Base-by-base conservation (phyloP, 2,797 vertebrate species). In the Nannoperca obscura region DNA sequence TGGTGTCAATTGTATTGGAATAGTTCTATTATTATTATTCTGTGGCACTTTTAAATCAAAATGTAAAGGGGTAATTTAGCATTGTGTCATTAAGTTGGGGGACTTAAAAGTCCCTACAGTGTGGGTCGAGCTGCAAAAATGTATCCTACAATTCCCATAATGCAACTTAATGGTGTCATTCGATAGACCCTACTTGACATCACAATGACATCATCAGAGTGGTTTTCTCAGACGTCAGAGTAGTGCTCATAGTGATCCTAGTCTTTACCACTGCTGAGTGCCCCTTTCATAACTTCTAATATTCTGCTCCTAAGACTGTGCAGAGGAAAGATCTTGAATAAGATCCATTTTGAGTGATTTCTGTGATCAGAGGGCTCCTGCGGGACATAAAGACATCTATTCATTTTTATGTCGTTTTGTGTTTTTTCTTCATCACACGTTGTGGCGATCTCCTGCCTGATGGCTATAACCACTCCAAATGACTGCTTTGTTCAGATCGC, bases 341-440 rank as follows among this genome's bases (percentile, higher is more conserved):
- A 32, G 4, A 38, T 38, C 36, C 30, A 30, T 30, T 30, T 30
- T 30, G 30, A 30, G 30, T 30, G 30, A 30, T 30, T 30, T 32
- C 3, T 32, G 30, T 32, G 30, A 32, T 32, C 5, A 32, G 3
- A 32, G 30, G 30, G 30, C 30, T 32, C 30, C 30, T 32, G 30
- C 30, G 30, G 5, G 3, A 32, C 30, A 32, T 32, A 32, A 58
- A 74, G 50, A 58, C 30, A 3, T 22, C 61, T 22, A 40, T 73
- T 74, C 30, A 55, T 54, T 63, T 44, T 52, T 61, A 64, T 22
- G 59, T 19, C 27, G 22, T 30, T 3, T 7, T 36, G 34, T 36
- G 6, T 19, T 24, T 38, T 15, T 30, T 3, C 38, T 34, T 22
- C 3, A 67, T 82, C 83, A 78, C 79, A 76, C 76, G 83, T 68